Percentiles rank a stretch among this genome's conserved stretches.
Evolutionary conservation across 2,113 vertebrate species (phyloP).

Genomic region (Sapayoa aenigma): DNA sequence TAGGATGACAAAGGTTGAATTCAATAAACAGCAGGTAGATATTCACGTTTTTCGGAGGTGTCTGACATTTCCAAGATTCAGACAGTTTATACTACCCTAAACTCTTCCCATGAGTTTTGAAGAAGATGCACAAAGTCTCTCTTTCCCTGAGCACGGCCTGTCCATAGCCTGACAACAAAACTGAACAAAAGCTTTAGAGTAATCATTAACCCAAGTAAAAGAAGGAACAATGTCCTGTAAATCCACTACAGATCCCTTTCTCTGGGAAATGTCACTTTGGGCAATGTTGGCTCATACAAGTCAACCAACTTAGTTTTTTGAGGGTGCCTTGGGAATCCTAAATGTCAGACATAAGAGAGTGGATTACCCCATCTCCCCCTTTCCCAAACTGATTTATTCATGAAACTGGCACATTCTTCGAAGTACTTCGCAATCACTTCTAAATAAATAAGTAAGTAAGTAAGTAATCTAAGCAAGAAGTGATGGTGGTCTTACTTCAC

Average conservation of each 20-base stretch:
- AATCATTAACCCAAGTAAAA: neutral
- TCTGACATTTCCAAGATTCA: neutral
- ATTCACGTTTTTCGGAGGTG: neutral
- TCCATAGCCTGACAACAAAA: neutral
- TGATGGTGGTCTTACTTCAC: too few relatives aligned
- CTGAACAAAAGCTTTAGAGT: neutral
- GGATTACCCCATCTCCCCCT: neutral
- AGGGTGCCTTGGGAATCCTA: neutral
- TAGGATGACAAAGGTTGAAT: neutral
- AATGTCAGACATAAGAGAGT: neutral
- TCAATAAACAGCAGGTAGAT: neutral
- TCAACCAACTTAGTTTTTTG: neutral
- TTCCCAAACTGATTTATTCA: neutral
- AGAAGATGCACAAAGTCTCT: neutral
- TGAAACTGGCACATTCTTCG: neutral
- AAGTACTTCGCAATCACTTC: neutral
- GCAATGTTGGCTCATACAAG: accelerated
- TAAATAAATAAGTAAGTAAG: too few relatives aligned
- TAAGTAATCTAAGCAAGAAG: too few relatives aligned
- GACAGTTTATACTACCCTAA: neutral
- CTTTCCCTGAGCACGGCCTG: neutral
- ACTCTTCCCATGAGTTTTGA: neutral
- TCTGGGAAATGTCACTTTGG: neutral
- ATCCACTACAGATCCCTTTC: neutral
- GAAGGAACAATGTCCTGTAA: neutral